Evolutionary conservation across 2,113 vertebrate genomes (phyloP), one percentile per base, ranked within the genome.

Genomic region (Solea senegalensis): DNA sequence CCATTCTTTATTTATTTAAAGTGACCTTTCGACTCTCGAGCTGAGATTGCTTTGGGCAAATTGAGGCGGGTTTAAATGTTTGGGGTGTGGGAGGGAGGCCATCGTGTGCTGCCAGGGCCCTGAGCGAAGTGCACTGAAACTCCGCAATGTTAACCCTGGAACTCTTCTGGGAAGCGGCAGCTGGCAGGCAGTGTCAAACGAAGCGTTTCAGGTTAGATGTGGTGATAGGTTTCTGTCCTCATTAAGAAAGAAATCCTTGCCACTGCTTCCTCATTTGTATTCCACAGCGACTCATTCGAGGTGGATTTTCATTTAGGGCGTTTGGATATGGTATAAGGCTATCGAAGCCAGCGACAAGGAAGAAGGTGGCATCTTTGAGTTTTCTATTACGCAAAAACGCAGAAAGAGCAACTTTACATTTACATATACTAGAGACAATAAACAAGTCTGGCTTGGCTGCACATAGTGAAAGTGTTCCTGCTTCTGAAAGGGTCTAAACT

Each of bases 211-310:
- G 90, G 90, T 89, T 88, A 90, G 91, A 93, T 80, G 80, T 90
- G 88, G 89, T 81, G 89, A 92, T 90, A 83, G 84, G 84, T 82
- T 93, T 91, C 90, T 89, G 92, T 91, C 91, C 92, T 94, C 91
- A 93, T 93, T 92, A 93, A 90, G 93, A 84, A 69, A 86, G 85
- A 90, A 92, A 90, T 84, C 88, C 85, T 81, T 82, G 87, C 86
- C 86, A 82, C 89, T 65, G 87, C 84, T 68, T 86, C 84, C 84
- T 92, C 84, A 88, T 93, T 92, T 91, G 90, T 91, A 93, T 91
- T 91, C 91, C 39, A 46, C 67, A 11, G 41, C 82, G 74, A 86
- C 86, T 77, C 86, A 66, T 82, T 83, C 43, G 51, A 76, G 76
- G 72, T 89, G 86, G 88, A 86, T 88, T 91, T 87, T 77, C 87